Conservation (phyloP, 1,140 invertebrate species). For the Drosophila simulans region DNA sequence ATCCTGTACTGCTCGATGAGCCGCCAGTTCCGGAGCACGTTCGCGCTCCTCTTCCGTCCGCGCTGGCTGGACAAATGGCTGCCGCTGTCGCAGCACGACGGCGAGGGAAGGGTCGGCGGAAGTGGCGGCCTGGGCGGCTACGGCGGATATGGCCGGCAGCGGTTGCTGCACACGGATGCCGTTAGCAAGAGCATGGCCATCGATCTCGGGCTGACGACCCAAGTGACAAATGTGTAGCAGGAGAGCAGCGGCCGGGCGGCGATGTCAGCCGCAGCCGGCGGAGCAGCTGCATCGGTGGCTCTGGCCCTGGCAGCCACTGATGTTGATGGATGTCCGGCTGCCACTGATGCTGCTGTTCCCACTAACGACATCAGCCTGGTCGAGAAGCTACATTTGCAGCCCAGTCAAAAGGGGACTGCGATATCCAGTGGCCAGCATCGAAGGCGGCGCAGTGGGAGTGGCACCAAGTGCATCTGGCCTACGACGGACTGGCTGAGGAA, state of each 20-base stretch:
- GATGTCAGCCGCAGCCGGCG: constrained; percentile 15
- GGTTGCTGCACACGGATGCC: constrained; percentile 67
- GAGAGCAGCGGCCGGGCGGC: constrained; percentile 54
- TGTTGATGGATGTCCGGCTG: constrained; percentile 67
- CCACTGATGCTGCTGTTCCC: not conserved
- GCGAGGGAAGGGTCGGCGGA: constrained; percentile 42
- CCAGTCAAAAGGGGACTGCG: not conserved
- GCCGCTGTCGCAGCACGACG: constrained; percentile 85
- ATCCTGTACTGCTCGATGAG: constrained; percentile 99
- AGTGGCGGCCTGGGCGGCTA: constrained; percentile 46
- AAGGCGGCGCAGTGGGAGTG: constrained; percentile 56
- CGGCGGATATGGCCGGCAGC: constrained; percentile 60
- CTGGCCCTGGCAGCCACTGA: constrained; percentile 20
- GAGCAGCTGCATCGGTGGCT: constrained; percentile 13
- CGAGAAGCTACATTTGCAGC: constrained; percentile 50
- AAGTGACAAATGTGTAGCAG: constrained; percentile 84
- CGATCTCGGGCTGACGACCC: constrained; percentile 79
- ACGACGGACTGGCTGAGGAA: constrained; percentile 63
- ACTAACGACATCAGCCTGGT: constrained; percentile 71
- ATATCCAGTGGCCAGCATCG: constrained; percentile 5
- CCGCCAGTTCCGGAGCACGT: constrained; percentile 96
- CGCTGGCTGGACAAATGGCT: constrained; percentile 86
- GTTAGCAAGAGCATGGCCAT: constrained; percentile 80
- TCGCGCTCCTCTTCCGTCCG: constrained; percentile 89
- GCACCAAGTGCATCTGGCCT: constrained; percentile 72